Conservation (phyloP, 2,113 vertebrate genomes). For the Lonchura striata region DNA sequence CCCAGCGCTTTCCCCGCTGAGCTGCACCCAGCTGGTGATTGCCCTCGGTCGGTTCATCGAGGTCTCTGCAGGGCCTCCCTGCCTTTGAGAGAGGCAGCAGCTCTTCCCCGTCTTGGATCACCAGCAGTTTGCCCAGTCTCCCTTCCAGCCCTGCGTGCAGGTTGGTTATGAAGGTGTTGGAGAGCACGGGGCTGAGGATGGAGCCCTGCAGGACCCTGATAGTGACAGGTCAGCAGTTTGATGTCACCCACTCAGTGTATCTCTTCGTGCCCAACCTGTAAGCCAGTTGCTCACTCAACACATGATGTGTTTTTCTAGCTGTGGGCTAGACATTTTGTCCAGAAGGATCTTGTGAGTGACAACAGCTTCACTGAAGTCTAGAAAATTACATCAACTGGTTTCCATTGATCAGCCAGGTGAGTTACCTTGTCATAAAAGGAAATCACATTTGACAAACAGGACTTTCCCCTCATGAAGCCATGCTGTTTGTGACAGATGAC, state of each 20-base stretch:
- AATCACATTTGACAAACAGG: background rate
- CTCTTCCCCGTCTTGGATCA: background rate
- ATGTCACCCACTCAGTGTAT: background rate
- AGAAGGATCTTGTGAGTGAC: background rate
- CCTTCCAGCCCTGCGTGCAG: background rate
- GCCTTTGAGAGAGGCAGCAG: background rate
- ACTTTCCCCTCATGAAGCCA: background rate
- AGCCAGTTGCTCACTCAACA: background rate
- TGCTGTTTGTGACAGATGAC: background rate
- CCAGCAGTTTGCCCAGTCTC: background rate
- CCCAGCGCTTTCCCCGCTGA: background rate
- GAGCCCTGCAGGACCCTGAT: background rate
- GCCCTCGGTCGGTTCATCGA: background rate
- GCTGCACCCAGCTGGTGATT: background rate
- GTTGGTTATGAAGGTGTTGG: background rate
- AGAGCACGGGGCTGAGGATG: background rate
- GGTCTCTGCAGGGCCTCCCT: background rate
- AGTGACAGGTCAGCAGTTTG: background rate
- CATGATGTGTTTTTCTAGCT: background rate
- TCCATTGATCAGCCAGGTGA: background rate
- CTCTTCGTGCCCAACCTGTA: accelerated
- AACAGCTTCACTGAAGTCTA: background rate
- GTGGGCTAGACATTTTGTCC: background rate
- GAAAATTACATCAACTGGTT: background rate
- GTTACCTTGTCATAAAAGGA: background rate